Evolutionary conservation across 1,140 invertebrate genomes (phyloP), one percentile per base, ranked within the genome.

Genomic region (Cydia strobilella): DNA sequence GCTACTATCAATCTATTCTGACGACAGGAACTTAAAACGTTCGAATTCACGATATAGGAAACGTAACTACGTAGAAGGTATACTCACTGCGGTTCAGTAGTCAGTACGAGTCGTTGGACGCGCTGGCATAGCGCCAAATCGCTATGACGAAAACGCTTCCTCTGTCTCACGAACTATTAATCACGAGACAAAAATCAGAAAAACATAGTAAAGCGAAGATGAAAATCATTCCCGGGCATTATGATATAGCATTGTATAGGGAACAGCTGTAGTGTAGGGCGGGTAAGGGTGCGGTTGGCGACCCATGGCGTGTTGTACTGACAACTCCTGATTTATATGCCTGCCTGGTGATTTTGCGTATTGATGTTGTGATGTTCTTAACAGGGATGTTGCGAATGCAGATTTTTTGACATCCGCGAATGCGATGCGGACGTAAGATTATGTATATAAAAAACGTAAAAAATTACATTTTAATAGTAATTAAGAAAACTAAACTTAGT

Each of bases 281-380:
- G 82, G 85, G 86, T 84, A 83, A 80, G 82, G 86, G 74, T 62
- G 80, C 81, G 78, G 77, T 82, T 83, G 65, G 77, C 82, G 76
- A 81, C 81, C 84, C 84, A 81, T 76, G 80, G 45, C 73, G 65
- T 66, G 84, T 89, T 87, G 86, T 88, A 80, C 80, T 79, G 77
- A 88, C 86, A 75, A 79, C 78, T 73, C 80, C 74, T 83, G 85
- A 87, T 85, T 89, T 88, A 84, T 88, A 84, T 90, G 83, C 76
- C 78, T 66, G 76, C 84, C 84, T 84, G 80, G 84, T 89, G 78
- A 84, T 79, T 80, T 54, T 66, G 45, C 75, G 74, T 66, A 59
- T 76, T 73, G 66, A 75, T 79, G 62, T 74, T 45, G 13, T 15
- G 42, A 45, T 42, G 39, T 39, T 39, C 9, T 39, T 39, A 39